Evolutionary conservation across 2,113 vertebrate genomes (phyloP), one percentile per base, ranked within the genome.

Genomic region (Aythya baeri): DNA sequence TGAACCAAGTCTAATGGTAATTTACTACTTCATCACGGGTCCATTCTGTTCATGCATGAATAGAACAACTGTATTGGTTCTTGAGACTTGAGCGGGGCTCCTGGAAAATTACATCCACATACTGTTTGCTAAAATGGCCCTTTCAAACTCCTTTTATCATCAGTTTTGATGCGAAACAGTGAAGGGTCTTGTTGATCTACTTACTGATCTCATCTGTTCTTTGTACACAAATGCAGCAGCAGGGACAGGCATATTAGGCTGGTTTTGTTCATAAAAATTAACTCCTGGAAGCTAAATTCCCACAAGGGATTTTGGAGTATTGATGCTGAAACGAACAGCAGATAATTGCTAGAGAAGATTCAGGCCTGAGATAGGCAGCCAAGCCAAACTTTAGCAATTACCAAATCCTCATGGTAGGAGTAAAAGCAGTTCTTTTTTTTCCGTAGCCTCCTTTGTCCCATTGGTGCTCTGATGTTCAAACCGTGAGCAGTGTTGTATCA

Each of bases 1-100:
- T 75, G 49, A 95, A 20, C 88, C 34, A 86, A 85, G 44, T 57
- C 86, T 89, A 61, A 91, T 71, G 81, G 61, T 95, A 91, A 96
- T 93, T 81, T 94, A 73, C 92, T 95, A 68, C 90, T 96, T 95
- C 94, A 90, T 94, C 96, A 91, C 44, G 58, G 58, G 77, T 88
- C 94, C 63, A 79, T 96, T 96, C 87, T 94, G 82, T 93, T 96
- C 29, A 55, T 83, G 84, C 88, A 91, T 73, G 80, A 95, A 83
- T 65, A 89, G 93, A 93, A 49, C 34, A 85, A 92, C 79, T 82
- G 43, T 91, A 89, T 89, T 89, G 78, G 66, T 91, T 91, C 89
- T 81, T 61, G 68, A 88, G 70, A 72, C 61, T 61, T 78, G 59
- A 97, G 83, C 8, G 0, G 68, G 81, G 62, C 83, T 94, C 82